Evolutionary conservation across 2,797 vertebrate genomes (phyloP).

Genomic region (Melanotaenia trifasciata): DNA sequence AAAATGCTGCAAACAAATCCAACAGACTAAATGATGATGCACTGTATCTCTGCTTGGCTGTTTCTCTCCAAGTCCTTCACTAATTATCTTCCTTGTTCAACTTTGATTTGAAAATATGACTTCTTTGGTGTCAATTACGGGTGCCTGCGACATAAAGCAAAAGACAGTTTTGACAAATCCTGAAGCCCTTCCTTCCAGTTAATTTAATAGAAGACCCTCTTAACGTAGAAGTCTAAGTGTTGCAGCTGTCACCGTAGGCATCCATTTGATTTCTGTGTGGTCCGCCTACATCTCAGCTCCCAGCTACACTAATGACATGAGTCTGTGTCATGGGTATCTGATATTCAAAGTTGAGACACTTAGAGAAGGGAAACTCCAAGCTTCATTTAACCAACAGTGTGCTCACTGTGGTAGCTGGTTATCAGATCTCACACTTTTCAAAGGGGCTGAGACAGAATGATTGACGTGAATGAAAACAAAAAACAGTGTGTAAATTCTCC

Average conservation of each 20-base stretch:
- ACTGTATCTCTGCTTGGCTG: neutral
- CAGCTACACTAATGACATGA: conserved; percentile 55
- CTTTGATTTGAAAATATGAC: conserved; percentile 25
- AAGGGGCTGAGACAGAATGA: conserved; percentile 26
- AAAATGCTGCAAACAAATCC: neutral
- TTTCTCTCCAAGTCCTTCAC: conserved; percentile 10
- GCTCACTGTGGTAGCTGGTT: conserved; percentile 4
- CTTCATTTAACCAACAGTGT: conserved; percentile 39
- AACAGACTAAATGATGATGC: neutral
- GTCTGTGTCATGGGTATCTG: conserved; percentile 44
- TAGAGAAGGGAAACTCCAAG: conserved; percentile 30
- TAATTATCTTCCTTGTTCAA: neutral
- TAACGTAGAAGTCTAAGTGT: conserved; percentile 26
- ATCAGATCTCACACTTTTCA: conserved; percentile 4
- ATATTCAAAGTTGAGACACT: conserved; percentile 33
- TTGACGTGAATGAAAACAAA: conserved; percentile 33
- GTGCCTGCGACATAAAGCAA: conserved; percentile 1
- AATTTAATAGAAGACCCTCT: conserved; percentile 23
- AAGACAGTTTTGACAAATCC: neutral
- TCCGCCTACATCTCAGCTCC: conserved; percentile 37
- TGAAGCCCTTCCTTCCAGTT: neutral
- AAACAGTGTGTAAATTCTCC: conserved; percentile 18
- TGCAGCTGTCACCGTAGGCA: conserved; percentile 46
- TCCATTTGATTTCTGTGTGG: conserved; percentile 45
- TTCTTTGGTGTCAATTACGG: conserved; percentile 27